Evolutionary conservation across 1,140 invertebrate species (phyloP), one percentile per base, ranked within the genome.

Genomic region (Spodoptera frugiperda): DNA sequence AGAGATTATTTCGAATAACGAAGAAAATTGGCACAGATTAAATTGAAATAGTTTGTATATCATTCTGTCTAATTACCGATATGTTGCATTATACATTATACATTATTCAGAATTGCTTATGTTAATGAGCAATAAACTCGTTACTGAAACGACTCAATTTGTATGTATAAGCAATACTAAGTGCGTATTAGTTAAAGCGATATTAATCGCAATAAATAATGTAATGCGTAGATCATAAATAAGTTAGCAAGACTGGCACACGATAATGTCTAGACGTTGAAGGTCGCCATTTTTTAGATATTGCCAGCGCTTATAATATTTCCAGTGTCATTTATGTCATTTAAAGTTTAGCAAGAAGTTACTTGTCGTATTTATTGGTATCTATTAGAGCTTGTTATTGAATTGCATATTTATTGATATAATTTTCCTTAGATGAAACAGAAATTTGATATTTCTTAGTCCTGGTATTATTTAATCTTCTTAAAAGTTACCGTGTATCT

Each of bases 191-290:
- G 63, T 48, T 67, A 67, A n/a, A 68, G 48, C 17, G 14, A 68
- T 68, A 68, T 68, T 68, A 68, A 17, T 53, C 39, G 14, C n/a
- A 33, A 48, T 67, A 67, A 51, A 68, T 68, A 49, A 46, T 67
- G 44, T 67, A 46, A 33, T 49, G 48, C 14, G 11, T 67, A 25
- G 11, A 49, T 17, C n/a, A 53, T 68, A 51, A 15, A 68, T 25
- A 68, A 68, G 14, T 68, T 53, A 53, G 19, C 9, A 49, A 33
- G 65, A 25, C 25, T 46, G n/a, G 21, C 11, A 5, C 25, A 68
- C 33, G 65, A 67, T 67, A 17, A 44, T 9, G 65, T 15, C 48
- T 15, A 68, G 65, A 68, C 65, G 8, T 8, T 44, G 48, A 68
- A 67, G 65, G 65, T 53, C 21, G 21, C 14, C 14, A 12, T 68